Base-by-base conservation (phyloP, 2,113 vertebrate species). In the Dipodomys stephensi region DNA sequence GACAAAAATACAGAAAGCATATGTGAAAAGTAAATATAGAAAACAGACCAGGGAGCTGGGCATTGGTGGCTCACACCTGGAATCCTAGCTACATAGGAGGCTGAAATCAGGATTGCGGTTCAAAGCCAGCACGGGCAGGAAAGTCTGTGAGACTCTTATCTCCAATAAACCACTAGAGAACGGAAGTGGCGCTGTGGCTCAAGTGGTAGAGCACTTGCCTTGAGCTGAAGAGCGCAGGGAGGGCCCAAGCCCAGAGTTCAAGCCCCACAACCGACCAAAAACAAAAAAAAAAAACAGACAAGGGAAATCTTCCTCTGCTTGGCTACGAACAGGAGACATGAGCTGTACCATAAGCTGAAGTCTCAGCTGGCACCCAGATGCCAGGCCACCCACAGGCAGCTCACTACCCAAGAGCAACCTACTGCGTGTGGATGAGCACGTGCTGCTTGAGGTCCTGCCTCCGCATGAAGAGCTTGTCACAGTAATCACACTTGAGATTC, bases 381-480 rank as follows among this genome's bases (percentile, higher is more conserved):
- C 86, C 22, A 0, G 7, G 19, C 23, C 16, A 39, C 71, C 60
- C n/a, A 30, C 30, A 53, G 3, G 10, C 1, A 64, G 32, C 20
- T 67, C 49, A 25, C 4, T 8, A 20, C 27, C 30, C 0, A 0
- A 18, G 44, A 65, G 35, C 35, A 12, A 98, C 98, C 96, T 98
- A 99, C 99, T 99, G 99, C 0, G 99, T 99, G 97, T 99, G 99
- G 81, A 98, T 99, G 93, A 99, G 99, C 89, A 99, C 98, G 10
- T 99, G 99, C 97, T 99, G 99, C 92, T 98, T 99, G 92, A 99
- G 99, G 97, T 99, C 99, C 82, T 99, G 99, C 87, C 99, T 98
- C 94, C 99, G 97, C 98, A 99, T 99, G 96, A 99, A 99, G 0
- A 99, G 97, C 92, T 99, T 99, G 69, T 99, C 99, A 19, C 99